Percentiles rank a stretch among this genome's conserved stretches.
phyloP scores from a whole-genome alignment of 2,888 invertebrate genomes.

The Meloe dianella region DNA sequence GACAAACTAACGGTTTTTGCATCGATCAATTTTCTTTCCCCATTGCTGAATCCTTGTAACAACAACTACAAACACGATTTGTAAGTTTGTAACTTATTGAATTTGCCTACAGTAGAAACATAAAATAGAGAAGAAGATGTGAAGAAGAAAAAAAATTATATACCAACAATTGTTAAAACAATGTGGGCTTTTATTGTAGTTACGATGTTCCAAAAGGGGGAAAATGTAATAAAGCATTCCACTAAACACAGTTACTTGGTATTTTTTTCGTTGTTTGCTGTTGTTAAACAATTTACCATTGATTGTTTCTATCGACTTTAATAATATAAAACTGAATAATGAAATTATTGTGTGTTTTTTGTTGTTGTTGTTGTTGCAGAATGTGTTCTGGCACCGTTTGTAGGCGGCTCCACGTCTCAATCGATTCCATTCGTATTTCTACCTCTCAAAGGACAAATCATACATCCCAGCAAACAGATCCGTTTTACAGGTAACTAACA shows the following conservation, averaged over 20 bases:
- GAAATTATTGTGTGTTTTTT: too few species aligned
- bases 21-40: neutral
- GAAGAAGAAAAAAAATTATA: neutral
- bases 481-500: conserved; percentile 81
- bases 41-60: neutral
- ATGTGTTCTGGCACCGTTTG: conserved; percentile 79
- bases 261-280: neutral
- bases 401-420: conserved; percentile 72
- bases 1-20: conserved; percentile 5
- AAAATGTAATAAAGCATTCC: conserved; percentile 15
- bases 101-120: neutral
- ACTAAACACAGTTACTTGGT: neutral
- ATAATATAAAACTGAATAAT: neutral
- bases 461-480: conserved; percentile 87
- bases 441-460: conserved; percentile 84
- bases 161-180: conserved; percentile 1
- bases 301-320: neutral
- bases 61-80: neutral
- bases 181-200: conserved; percentile 12
- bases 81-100: neutral
- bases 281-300: neutral
- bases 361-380: conserved; percentile 60
- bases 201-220: conserved; percentile 5
- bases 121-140: neutral
- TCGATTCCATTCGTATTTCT: conserved; percentile 86